Percentiles rank a stretch among this genome's conserved stretches.
phyloP scores from a whole-genome alignment of 2,888 invertebrate species.

The Drosophila algonquin region DNA sequence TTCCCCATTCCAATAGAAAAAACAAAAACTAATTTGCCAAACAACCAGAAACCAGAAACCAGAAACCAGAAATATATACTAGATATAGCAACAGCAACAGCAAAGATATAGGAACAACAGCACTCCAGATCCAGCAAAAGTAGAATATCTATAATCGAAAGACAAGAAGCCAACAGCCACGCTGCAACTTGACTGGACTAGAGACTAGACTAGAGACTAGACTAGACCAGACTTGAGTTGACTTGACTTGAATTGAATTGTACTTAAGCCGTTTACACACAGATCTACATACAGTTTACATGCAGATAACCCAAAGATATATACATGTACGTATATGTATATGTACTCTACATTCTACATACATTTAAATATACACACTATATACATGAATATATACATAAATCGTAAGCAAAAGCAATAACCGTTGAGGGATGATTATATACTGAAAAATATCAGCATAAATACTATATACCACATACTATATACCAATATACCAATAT shows the following conservation, averaged over 20 bases:
- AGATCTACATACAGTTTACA: conserved; percentile 39
- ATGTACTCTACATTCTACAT: conserved; percentile 9
- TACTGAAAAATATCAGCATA: conserved; percentile 41
- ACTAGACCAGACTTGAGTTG: background rate
- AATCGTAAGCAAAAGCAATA: conserved; percentile 45
- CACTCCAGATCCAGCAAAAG: conserved; percentile 36
- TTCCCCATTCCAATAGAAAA: conserved; percentile 17
- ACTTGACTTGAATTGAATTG: background rate
- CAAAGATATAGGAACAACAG: conserved; percentile 16
- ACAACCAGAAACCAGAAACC: too few species aligned
- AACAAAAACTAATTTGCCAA: conserved; percentile 9
- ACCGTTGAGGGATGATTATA: conserved; percentile 33
- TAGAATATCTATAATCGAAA: conserved; percentile 30
- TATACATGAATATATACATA: conserved; percentile 8
- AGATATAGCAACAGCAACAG: background rate
- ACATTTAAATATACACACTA: conserved; percentile 7
- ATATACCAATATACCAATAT: background rate
- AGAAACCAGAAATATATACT: background rate
- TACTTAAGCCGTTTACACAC: conserved; percentile 34
- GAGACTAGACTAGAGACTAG: background rate
- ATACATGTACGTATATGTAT: conserved; percentile 18
- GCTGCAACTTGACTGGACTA: conserved; percentile 9
- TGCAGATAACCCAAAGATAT: conserved; percentile 25
- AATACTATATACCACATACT: conserved; percentile 12
- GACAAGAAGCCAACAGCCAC: conserved; percentile 5